phyloP scores from a whole-genome alignment of 2,888 invertebrate species.

The Callimorpha dominula region DNA sequence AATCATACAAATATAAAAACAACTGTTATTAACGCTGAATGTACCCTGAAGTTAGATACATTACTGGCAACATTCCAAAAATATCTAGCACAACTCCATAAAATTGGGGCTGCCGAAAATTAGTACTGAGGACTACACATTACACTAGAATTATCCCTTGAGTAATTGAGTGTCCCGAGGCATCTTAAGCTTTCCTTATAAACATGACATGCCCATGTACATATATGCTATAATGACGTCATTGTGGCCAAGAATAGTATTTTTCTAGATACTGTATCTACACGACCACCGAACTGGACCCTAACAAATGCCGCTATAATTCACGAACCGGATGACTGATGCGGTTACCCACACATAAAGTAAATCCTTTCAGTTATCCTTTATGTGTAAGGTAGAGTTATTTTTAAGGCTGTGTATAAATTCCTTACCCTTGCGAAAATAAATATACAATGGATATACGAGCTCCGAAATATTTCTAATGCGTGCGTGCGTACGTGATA shows the following conservation, averaged over 20 bases:
- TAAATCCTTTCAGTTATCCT: slow-evolving; percentile 64
- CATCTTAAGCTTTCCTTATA: slow-evolving; percentile 28
- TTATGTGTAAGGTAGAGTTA: slow-evolving; percentile 58
- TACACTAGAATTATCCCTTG: slow-evolving; percentile 19
- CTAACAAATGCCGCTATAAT: slow-evolving; percentile 64
- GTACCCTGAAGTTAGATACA: background rate
- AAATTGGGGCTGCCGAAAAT: background rate
- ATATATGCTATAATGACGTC: slow-evolving; percentile 22
- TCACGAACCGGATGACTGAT: slow-evolving; percentile 67
- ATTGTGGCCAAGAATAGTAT: slow-evolving; percentile 13
- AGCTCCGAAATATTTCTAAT: slow-evolving; percentile 46
- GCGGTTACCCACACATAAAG: slow-evolving; percentile 65
- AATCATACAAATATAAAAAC: background rate
- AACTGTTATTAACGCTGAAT: background rate
- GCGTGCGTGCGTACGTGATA: slow-evolving; percentile 42
- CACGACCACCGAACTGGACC: slow-evolving; percentile 28
- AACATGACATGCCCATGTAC: slow-evolving; percentile 23
- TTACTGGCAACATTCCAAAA: slow-evolving; percentile 6
- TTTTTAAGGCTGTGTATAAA: slow-evolving; percentile 53
- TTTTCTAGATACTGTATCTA: slow-evolving; percentile 35
- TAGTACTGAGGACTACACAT: background rate
- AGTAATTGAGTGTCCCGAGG: slow-evolving; percentile 35
- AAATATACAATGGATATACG: slow-evolving; percentile 46
- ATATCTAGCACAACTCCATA: background rate
- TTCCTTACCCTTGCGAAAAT: slow-evolving; percentile 23